Evolutionary conservation across 2,113 vertebrate species (phyloP).

Genomic region (Daboia siamensis): DNA sequence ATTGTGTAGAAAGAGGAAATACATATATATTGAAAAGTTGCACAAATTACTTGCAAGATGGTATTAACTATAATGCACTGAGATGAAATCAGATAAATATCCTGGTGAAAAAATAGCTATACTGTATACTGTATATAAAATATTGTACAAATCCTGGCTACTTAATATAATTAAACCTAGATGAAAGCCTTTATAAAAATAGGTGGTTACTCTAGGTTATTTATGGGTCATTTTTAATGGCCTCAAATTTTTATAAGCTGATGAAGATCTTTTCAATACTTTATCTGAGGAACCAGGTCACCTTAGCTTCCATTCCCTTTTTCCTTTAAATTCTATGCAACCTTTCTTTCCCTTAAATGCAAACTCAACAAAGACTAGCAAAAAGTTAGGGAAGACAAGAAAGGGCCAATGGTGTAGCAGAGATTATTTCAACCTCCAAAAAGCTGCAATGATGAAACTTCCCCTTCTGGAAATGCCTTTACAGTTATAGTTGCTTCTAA

Average conservation of each 20-base stretch:
- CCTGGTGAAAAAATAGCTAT: neutral
- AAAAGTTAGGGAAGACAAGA: neutral
- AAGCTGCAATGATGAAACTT: too few relatives aligned
- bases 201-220: neutral
- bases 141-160: neutral
- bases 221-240: neutral
- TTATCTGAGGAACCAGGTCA: neutral
- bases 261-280: neutral
- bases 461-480: neutral
- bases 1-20: neutral
- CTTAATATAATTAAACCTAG: neutral
- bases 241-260: neutral
- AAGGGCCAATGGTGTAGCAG: neutral
- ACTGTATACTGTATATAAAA: neutral
- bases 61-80: neutral
- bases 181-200: neutral
- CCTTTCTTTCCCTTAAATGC: neutral
- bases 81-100: neutral
- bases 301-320: neutral
- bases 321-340: neutral
- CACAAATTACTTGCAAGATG: neutral
- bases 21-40: neutral
- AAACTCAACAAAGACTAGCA: neutral
- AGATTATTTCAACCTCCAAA: neutral
- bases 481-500: neutral